A percentile compares a stretch with the other conserved stretches of the same genome.
phyloP scores from a whole-genome alignment of 2,888 invertebrate species.

The Agonopterix heracliana region DNA sequence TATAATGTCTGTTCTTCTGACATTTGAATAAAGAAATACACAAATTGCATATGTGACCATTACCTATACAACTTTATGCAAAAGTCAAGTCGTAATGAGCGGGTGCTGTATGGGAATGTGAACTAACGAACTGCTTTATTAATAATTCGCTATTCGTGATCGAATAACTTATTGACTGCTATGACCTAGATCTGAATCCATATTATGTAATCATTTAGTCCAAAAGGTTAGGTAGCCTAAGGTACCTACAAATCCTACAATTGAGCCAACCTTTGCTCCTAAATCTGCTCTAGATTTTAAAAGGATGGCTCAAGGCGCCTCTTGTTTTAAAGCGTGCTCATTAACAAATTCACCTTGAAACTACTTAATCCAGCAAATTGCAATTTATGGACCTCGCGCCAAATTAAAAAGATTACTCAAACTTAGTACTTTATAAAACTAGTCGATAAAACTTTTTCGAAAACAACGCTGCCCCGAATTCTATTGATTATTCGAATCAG shows the following conservation, averaged over 20 bases:
- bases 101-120: too few relatives aligned
- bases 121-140: conserved; percentile 4
- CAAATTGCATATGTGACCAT: conserved; percentile 24
- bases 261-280: not conserved
- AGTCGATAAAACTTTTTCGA: conserved; percentile 37
- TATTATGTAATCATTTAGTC: not conserved
- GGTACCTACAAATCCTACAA: not conserved
- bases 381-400: conserved; percentile 39
- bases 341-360: not conserved
- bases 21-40: conserved; percentile 44
- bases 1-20: conserved; percentile 29
- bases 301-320: conserved; percentile 3
- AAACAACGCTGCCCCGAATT: conserved; percentile 28
- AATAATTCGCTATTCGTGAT: conserved; percentile 5
- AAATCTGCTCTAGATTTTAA: not conserved
- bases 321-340: conserved; percentile 2
- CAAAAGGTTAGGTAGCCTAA: not conserved
- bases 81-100: conserved; percentile 17
- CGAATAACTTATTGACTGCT: conserved; percentile 1
- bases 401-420: conserved; percentile 55
- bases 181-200: conserved; percentile 1
- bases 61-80: conserved; percentile 6
- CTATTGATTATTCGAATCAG: conserved; percentile 29
- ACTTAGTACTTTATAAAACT: conserved; percentile 45
- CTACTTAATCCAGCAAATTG: not conserved